A percentile compares a stretch with the other conserved stretches of the same genome.
Conservation (phyloP, 2,797 vertebrate species). For the Sebastes trivittatus region DNA sequence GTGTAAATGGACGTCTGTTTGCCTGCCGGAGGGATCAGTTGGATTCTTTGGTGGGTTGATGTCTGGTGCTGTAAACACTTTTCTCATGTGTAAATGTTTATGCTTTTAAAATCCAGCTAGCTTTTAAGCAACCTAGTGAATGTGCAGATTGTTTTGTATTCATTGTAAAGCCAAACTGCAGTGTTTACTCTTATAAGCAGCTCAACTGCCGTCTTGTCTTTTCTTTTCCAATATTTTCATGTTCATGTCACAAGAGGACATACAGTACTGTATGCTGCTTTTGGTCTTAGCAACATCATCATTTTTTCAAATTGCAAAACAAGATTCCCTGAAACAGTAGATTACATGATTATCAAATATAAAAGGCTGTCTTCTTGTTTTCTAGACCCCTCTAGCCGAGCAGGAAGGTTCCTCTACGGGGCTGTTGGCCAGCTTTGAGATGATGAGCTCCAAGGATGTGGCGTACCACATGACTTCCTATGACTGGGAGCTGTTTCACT, state of each 20-base stretch:
- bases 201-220: neutral
- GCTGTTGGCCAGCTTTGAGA: constrained; percentile 90
- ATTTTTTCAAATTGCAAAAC: neutral
- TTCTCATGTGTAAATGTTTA: neutral
- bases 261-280: too few relatives aligned
- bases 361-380: neutral
- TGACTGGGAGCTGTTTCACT: constrained; percentile 98
- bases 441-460: constrained; percentile 98
- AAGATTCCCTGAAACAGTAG: neutral
- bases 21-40: constrained; percentile 92
- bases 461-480: constrained; percentile 96
- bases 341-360: neutral
- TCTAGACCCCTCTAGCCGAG: constrained; percentile 90
- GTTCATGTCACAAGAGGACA: neutral
- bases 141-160: neutral
- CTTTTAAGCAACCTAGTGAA: neutral
- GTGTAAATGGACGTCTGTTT: constrained; percentile 93
- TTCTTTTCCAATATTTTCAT: neutral
- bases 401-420: constrained; percentile 93
- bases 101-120: neutral
- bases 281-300: neutral
- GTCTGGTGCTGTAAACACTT: neutral
- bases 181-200: neutral
- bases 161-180: neutral
- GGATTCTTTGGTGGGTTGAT: constrained; percentile 90